Base-by-base conservation (phyloP, 1,140 invertebrate genomes). In the Lasioglossum albipes region DNA sequence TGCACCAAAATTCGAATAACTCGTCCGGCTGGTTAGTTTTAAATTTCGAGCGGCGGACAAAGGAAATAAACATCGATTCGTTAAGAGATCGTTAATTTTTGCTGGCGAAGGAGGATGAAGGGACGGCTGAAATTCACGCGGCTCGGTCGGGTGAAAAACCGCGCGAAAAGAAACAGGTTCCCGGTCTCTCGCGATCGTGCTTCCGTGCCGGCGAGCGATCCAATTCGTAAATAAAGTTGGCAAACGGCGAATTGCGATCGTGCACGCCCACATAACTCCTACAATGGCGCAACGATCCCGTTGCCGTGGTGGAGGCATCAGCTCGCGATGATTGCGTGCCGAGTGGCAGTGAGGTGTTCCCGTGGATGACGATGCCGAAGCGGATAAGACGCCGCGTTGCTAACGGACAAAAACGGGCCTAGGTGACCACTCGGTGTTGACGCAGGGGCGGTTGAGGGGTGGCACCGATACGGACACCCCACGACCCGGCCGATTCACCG, bases 191-290 rank as follows among this genome's bases (percentile, higher is more conserved):
- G 52, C 52, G 66, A 70, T 77, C 68, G 69, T 77, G 79, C 70
- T 64, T 45, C 62, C 62, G 74, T 80, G 73, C 69, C 84, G 77
- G 85, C 81, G 84, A 83, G 82, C 87, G 85, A 88, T 88, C 75
- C 89, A 87, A 93, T 93, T 92, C 91, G 88, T 92, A 91, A 93
- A 93, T 93, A 92, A 93, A 93, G 92, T 93, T 91, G 90, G 92
- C 91, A 92, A 92, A 84, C 84, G 90, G 90, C 88, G 91, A 91
- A 92, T 91, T 93, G 91, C 90, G 89, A 91, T 92, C 84, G 91
- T 91, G 84, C 89, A 92, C 92, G 92, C 92, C 92, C 92, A 92
- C 91, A 85, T 92, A 91, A 93, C 90, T 92, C 88, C 87, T 90
- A 91, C 92, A 92, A 93, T 93, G 92, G 91, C 90, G 91, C 89